Evolutionary conservation across 2,888 invertebrate species (phyloP).

Genomic region (Eugnorisma glareosa): DNA sequence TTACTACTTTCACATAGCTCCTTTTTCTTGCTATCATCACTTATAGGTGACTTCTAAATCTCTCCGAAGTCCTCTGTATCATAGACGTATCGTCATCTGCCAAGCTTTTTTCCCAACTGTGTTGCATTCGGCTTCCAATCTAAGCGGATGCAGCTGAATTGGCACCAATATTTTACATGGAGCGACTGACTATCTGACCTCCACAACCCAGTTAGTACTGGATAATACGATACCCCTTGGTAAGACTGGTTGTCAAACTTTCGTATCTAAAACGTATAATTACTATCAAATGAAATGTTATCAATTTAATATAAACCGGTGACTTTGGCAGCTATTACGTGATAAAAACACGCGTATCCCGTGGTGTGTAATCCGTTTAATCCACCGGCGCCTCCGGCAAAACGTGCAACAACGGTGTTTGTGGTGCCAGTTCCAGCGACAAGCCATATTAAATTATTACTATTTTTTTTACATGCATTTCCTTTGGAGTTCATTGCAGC

Average conservation of each 20-base stretch:
- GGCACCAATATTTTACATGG: too few species aligned
- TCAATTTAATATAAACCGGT: slow-evolving; percentile 49
- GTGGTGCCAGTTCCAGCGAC: slow-evolving; percentile 69
- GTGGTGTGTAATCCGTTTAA: slow-evolving; percentile 84
- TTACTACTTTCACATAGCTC: not conserved
- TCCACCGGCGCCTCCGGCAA: slow-evolving; percentile 78
- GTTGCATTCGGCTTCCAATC: too few species aligned
- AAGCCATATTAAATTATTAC: not conserved
- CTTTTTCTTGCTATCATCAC: not conserved
- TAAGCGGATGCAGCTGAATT: too few species aligned
- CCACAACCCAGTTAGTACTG: too few species aligned
- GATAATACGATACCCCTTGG: too few species aligned
- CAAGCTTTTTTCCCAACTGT: too few species aligned
- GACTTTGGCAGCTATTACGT: slow-evolving; percentile 76
- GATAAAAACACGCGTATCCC: slow-evolving; percentile 81
- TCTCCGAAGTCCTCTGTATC: not conserved
- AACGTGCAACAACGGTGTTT: slow-evolving; percentile 73
- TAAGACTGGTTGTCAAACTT: too few species aligned
- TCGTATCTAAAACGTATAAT: slow-evolving; percentile 27
- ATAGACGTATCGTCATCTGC: slow-evolving; percentile 1
- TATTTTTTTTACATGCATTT: not conserved
- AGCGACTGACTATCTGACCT: too few species aligned
- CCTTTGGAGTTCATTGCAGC: not conserved
- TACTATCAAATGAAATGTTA: slow-evolving; percentile 39
- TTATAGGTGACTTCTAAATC: not conserved